These are phyloP conservation scores for Orcinus orca DNA, from an alignment of 2,113 vertebrate genomes.

Conservation along the genomic window DNA sequence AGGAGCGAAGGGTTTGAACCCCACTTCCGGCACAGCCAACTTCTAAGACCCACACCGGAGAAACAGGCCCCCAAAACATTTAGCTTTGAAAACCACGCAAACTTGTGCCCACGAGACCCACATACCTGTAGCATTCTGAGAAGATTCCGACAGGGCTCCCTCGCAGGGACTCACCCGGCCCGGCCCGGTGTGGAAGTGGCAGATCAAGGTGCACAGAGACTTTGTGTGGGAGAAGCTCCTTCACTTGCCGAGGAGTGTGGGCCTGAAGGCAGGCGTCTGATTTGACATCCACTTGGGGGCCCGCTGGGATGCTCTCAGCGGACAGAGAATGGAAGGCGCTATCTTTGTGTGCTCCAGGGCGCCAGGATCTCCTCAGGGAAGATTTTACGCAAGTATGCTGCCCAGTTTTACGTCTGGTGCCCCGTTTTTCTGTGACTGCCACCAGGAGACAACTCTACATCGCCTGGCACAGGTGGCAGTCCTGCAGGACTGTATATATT, in stretches of 20 bases:
- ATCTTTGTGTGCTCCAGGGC: neutral
- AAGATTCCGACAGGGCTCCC: too few relatives aligned
- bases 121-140: neutral
- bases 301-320: rapidly evolving
- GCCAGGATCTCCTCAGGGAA: rapidly evolving
- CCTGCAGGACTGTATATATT: neutral
- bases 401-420: neutral
- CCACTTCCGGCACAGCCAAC: neutral
- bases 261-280: neutral
- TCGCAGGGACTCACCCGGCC: neutral
- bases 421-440: neutral
- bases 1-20: neutral
- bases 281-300: neutral
- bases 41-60: neutral
- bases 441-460: neutral
- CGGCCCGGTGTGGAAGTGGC: neutral
- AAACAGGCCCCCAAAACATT: neutral
- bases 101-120: neutral
- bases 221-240: neutral
- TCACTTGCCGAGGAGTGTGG: neutral
- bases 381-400: neutral
- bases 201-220: too few relatives aligned
- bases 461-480: neutral
- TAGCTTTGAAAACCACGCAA: neutral
- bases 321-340: neutral